Evolutionary conservation across 2,113 vertebrate genomes (phyloP).

Genomic region (Dromaius novaehollandiae): DNA sequence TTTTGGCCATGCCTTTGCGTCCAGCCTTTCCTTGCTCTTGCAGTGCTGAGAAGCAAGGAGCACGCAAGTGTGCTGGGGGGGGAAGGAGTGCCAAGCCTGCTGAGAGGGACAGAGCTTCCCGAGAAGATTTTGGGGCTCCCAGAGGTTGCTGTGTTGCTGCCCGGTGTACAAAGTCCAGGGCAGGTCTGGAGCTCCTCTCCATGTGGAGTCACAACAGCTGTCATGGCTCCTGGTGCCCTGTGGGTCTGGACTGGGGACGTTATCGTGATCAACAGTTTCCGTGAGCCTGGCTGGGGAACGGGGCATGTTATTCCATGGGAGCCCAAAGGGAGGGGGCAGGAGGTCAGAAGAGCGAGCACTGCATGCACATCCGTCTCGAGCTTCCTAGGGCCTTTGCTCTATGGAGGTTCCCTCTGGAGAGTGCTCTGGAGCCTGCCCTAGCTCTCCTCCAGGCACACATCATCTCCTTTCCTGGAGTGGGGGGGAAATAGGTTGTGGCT

Average conservation of each 20-base stretch:
- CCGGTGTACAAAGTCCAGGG: background rate
- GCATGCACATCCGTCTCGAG: background rate
- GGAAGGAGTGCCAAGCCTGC: background rate
- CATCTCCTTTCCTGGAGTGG: background rate
- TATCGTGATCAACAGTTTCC: background rate
- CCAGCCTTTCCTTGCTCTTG: background rate
- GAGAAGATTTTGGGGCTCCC: background rate
- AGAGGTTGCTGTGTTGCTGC: background rate
- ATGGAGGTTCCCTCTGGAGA: background rate
- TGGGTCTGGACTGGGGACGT: background rate
- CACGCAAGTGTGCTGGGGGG: background rate
- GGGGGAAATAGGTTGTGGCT: background rate
- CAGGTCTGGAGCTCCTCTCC: background rate
- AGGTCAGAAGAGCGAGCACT: background rate
- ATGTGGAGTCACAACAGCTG: background rate
- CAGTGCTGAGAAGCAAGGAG: background rate
- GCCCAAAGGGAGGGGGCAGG: background rate
- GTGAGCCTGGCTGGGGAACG: background rate
- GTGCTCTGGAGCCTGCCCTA: background rate
- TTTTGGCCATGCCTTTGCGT: background rate
- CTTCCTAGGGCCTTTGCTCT: background rate
- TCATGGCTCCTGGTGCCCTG: background rate
- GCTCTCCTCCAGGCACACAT: background rate
- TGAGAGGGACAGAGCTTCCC: background rate
- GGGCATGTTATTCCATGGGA: too few relatives aligned